Evolutionary conservation across 2,797 vertebrate species (phyloP), one percentile per base, ranked within the genome.

Genomic region (Poecile montanus): DNA sequence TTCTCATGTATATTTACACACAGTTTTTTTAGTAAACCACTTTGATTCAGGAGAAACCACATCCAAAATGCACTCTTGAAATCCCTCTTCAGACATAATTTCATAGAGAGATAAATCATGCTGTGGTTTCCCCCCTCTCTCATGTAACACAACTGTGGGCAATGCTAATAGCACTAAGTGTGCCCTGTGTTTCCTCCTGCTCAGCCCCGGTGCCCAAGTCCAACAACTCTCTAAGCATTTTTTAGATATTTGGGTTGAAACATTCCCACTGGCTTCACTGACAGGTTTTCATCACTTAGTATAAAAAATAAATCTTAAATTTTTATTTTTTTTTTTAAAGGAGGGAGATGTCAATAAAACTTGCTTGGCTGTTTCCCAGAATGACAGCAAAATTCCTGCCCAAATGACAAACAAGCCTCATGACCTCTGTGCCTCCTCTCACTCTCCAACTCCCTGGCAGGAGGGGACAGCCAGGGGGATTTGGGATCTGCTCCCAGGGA

Each of bases 371-470:
- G 6, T 75, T 72, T 85, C 67, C 17, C 74, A 70, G 27, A 54
- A 45, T 1, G 4, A n/a, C 15, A 47, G 15, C 12, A 16, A 0
- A 7, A 40, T 26, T 77, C 20, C 53, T 60, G 45, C 38, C 38
- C 20, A 21, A 8, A 4, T 4, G 25, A n/a, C 45, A 44, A 38
- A 7, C 7, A 19, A 61, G 34, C 20, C 38, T 12, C 5, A 20
- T 0, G 4, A 34, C 19, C 48, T n/a, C n/a, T 0, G 2, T 44
- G 56, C 25, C 67, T 60, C 22, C n/a, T 60, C 29, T 42, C 0
- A 1, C 36, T 58, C 60, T 32, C 19, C 48, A 42, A 3, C 7
- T 61, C 48, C 22, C 48, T 56, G 56, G 5, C 48, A 62, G 32
- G 56, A 75, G 32, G 22, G 54, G 8, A 30, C 34, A 81, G 47